Evolutionary conservation across 2,113 vertebrate genomes (phyloP).

Genomic region (Labrus mixtus): DNA sequence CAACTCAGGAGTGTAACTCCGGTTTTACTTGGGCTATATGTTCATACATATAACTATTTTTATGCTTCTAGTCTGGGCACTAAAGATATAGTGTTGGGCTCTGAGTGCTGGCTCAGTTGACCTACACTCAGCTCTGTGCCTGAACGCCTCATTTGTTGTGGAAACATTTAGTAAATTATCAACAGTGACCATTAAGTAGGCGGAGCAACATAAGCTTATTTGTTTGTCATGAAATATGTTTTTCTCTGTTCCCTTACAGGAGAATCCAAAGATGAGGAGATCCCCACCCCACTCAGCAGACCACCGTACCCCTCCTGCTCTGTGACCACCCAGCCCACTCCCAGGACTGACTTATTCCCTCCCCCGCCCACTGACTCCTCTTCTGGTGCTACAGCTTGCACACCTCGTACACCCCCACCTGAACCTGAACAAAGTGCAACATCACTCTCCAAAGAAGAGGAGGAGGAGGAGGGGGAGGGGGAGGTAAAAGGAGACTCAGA

Average conservation of each 20-base stretch:
- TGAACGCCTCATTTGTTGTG: too few relatives aligned
- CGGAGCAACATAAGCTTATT: not conserved
- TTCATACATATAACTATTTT: too few relatives aligned
- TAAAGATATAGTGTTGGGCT: too few relatives aligned
- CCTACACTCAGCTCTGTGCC: too few relatives aligned
- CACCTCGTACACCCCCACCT: slow-evolving; percentile 32
- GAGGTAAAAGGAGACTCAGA: slow-evolving; percentile 82
- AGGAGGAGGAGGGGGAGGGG: slow-evolving; percentile 84
- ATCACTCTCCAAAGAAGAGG: slow-evolving; percentile 86
- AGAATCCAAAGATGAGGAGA: slow-evolving; percentile 77
- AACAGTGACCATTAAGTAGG: too few relatives aligned
- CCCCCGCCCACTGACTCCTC: not conserved
- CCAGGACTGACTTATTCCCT: slow-evolving; percentile 79
- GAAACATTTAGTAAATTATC: too few relatives aligned
- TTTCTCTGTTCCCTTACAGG: slow-evolving; percentile 66
- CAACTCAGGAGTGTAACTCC: too few relatives aligned
- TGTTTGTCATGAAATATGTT: not conserved
- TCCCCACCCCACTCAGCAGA: slow-evolving; percentile 12
- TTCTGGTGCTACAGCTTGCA: slow-evolving; percentile 14
- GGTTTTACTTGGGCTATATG: not conserved
- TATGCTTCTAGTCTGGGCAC: not conserved
- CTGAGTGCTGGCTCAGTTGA: too few relatives aligned
- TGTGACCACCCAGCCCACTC: slow-evolving; percentile 87
- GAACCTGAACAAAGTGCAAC: slow-evolving; percentile 79
- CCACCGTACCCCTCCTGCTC: slow-evolving; percentile 75